Evolutionary conservation across 2,797 vertebrate genomes (phyloP), one percentile per base, ranked within the genome.

Genomic region (Steatocranus sp.): DNA sequence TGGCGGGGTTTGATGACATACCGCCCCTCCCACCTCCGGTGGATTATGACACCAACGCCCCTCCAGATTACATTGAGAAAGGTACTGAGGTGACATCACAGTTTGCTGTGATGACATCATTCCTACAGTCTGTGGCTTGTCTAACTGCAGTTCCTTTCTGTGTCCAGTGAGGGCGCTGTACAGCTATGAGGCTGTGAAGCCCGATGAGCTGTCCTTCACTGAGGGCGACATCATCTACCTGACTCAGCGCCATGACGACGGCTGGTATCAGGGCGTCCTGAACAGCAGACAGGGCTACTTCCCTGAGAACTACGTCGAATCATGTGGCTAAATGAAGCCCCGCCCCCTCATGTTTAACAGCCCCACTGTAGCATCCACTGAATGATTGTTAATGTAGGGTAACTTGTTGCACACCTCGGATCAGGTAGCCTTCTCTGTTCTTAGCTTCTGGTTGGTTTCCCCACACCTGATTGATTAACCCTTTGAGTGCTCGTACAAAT

Each of bases 111-210:
- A 15, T 68, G 38, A 68, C 20, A 43, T 46, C 38, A 46, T 70
- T 70, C 63, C 38, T 70, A 17, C 23, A 46, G 38, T 27, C 66
- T 68, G 20, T 68, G 36, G 63, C 14, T 70, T 25, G 23, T 46
- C 38, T 88, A 43, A 85, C 46, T 78, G 32, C 56, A 77, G 38
- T 89, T 83, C 58, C 76, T 34, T 51, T 73, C 5, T 89, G 5
- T 81, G 56, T 85, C 79, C 87, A 97, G 96, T 96, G 93, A 93
- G 94, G 91, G 96, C 92, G 50, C 91, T 96, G 23, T 96, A 96
- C 89, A 79, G 12, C 84, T 96, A 94, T 1, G 74, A 92, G 36
- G 85, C 88, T 1, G 75, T 61, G 1, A 96, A 95, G 41, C 88
- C 91, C 0, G 94, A 91, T 0, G 95, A 96, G 56, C 86, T 96